phyloP scores from a whole-genome alignment of 1,140 invertebrate genomes.

The Diachasma alloeum region DNA sequence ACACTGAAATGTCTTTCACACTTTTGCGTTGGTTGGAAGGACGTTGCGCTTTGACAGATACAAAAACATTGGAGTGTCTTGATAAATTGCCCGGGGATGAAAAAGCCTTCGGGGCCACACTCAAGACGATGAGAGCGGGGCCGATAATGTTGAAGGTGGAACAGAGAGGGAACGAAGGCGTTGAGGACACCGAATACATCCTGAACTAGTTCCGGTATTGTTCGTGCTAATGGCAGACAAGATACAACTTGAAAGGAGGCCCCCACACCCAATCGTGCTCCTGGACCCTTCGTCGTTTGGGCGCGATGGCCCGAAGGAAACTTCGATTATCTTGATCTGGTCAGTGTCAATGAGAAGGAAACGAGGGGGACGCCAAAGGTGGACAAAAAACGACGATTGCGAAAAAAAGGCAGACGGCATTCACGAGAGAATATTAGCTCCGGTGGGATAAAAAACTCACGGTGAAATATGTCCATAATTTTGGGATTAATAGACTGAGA shows the following conservation, averaged over 20 bases:
- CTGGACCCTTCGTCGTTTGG: slow-evolving; percentile 2
- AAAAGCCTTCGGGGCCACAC: slow-evolving; percentile 42
- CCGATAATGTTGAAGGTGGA: slow-evolving; percentile 27
- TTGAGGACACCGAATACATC: slow-evolving; percentile 60
- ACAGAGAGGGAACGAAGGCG: slow-evolving; percentile 43
- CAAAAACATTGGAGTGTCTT: slow-evolving; percentile 54
- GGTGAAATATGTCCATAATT: no score
- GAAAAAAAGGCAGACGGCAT: background rate
- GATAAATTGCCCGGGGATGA: slow-evolving; percentile 51
- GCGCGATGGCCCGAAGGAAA: slow-evolving; percentile 42
- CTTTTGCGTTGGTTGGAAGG: background rate
- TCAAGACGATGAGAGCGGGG: slow-evolving; percentile 39
- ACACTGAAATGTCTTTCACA: background rate
- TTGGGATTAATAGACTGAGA: no score
- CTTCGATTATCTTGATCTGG: slow-evolving; percentile 64
- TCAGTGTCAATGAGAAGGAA: slow-evolving; percentile 56
- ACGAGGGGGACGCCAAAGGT: slow-evolving; percentile 16
- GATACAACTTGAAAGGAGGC: slow-evolving; percentile 52
- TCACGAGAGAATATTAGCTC: background rate
- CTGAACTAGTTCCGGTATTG: slow-evolving; percentile 61
- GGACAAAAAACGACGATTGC: background rate
- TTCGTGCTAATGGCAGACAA: slow-evolving; percentile 61
- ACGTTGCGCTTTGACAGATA: slow-evolving; percentile 47
- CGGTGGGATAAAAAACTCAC: background rate
- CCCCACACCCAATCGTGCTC: background rate